These are phyloP conservation scores for Tenualosa ilisha DNA, from an alignment of 2,797 vertebrate genomes.

Conservation along the genomic window DNA sequence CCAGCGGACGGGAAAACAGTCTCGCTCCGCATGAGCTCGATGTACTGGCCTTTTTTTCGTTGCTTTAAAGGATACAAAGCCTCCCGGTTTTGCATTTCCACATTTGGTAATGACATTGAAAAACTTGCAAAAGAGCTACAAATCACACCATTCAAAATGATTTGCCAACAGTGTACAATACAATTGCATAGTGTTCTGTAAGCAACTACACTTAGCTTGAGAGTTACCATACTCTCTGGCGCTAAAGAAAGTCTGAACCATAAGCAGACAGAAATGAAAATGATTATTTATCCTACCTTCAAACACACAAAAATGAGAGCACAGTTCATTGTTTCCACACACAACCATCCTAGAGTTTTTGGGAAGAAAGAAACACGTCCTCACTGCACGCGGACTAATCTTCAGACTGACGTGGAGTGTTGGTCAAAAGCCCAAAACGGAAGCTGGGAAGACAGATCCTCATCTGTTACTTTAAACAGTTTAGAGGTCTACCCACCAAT, in stretches of 20 bases:
- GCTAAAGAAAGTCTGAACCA: not conserved
- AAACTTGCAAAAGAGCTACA: not conserved
- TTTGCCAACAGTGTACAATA: not conserved
- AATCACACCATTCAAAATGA: not conserved
- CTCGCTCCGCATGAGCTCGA: not conserved
- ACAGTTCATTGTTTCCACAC: slow-evolving; percentile 42
- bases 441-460: slow-evolving; percentile 45
- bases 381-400: slow-evolving; percentile 3
- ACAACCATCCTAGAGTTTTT: slow-evolving; percentile 48
- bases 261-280: not conserved
- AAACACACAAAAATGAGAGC: slow-evolving; percentile 32
- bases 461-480: slow-evolving; percentile 54
- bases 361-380: slow-evolving; percentile 3
- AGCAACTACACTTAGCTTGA: not conserved
- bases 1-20: slow-evolving; percentile 22
- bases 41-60: not conserved
- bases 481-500: slow-evolving; percentile 47
- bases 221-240: not conserved
- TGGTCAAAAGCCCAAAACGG: slow-evolving; percentile 39
- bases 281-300: slow-evolving; percentile 38
- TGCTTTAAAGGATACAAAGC: not conserved
- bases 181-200: not conserved
- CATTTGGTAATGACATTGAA: not conserved
- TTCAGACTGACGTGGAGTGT: slow-evolving; percentile 23
- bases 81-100: not conserved